A percentile compares a stretch with the other conserved stretches of the same genome.
These are phyloP conservation scores for Nanorana parkeri DNA, from an alignment of 2,113 vertebrate genomes.

Conservation along the genomic window DNA sequence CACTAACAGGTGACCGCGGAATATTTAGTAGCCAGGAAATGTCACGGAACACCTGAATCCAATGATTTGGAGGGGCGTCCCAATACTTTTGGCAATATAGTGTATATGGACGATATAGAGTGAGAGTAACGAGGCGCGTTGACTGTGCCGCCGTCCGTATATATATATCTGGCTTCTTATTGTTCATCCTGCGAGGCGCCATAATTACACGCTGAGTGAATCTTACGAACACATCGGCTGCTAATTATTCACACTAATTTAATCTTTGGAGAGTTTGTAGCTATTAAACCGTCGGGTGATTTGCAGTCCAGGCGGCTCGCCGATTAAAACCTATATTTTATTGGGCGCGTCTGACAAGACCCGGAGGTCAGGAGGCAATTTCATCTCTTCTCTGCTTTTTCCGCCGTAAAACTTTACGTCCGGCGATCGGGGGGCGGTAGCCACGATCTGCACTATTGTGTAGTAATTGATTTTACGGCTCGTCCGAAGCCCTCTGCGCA, in stretches of 20 bases:
- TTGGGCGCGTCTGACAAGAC: slow-evolving; percentile 3
- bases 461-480: no score
- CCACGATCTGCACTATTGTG: no score
- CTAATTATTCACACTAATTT: slow-evolving; percentile 50
- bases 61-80: no score
- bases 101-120: not conserved
- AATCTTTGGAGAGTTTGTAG: slow-evolving; percentile 25
- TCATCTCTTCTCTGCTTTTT: not conserved
- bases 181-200: not conserved
- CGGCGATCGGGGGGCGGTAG: no score
- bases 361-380: not conserved
- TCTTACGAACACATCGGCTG: slow-evolving; percentile 12
- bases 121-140: not conserved
- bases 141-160: not conserved
- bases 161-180: not conserved
- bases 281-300: slow-evolving; percentile 21
- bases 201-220: slow-evolving; percentile 40
- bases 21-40: no score
- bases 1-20: no score
- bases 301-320: not conserved
- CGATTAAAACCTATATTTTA: slow-evolving; percentile 15
- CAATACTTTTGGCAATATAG: no score
- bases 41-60: no score
- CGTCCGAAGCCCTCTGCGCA: no score
- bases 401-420: not conserved